Conservation (phyloP, 2,113 vertebrate genomes). For the Trichechus manatus region DNA sequence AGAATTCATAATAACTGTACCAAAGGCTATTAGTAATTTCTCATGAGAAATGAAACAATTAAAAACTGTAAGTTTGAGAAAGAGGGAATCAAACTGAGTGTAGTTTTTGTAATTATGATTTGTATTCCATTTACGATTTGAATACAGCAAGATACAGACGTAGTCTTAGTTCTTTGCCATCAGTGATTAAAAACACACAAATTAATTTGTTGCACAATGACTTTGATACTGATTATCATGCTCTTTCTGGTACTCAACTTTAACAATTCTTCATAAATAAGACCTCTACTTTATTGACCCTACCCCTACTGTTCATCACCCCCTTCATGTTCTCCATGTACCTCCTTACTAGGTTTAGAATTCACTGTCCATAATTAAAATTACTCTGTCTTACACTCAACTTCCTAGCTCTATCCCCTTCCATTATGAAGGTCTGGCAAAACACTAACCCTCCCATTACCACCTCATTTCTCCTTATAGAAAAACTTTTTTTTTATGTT, state of each 20-base stretch:
- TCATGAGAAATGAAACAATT: constrained; percentile 76
- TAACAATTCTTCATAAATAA: neutral
- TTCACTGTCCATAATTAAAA: neutral
- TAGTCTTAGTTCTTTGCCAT: constrained; percentile 56
- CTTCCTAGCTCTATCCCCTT: neutral
- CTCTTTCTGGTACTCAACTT: neutral
- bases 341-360: neutral
- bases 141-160: constrained; percentile 75
- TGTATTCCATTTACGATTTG: constrained; percentile 79
- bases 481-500: neutral
- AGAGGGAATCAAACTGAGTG: constrained; percentile 62
- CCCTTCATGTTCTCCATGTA: neutral
- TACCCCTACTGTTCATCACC: neutral
- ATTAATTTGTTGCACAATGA: constrained; percentile 76
- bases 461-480: neutral
- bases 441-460: neutral
- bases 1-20: constrained; percentile 51
- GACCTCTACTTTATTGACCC: neutral
- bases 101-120: constrained; percentile 74
- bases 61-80: constrained; percentile 64
- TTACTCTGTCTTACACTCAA: neutral
- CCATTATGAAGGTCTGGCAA: neutral
- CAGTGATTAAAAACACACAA: constrained; percentile 79
- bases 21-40: constrained; percentile 78
- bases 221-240: neutral